Evolutionary conservation across 2,888 invertebrate genomes (phyloP).

Genomic region (Phoenoteleia sp.): DNA sequence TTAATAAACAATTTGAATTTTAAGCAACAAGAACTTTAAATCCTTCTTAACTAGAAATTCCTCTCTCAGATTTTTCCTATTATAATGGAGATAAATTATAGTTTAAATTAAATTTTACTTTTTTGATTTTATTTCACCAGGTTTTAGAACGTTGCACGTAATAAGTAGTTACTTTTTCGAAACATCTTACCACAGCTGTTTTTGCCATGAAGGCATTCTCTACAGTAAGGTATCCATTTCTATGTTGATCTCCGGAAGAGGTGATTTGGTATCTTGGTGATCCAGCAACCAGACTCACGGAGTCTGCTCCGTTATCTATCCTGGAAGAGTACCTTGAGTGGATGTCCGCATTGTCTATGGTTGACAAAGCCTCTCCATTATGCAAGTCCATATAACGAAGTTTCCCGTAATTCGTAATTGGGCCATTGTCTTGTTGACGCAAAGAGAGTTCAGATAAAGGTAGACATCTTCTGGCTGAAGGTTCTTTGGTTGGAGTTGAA

Average conservation of each 20-base stretch:
- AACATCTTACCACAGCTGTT: constrained; percentile 84
- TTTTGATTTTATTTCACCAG: too few relatives aligned
- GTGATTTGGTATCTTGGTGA: constrained; percentile 83
- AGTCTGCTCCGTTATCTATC: constrained; percentile 80
- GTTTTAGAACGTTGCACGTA: too few relatives aligned
- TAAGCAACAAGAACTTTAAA: too few relatives aligned
- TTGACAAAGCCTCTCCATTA: constrained; percentile 76
- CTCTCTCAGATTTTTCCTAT: too few relatives aligned
- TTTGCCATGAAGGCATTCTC: constrained; percentile 85
- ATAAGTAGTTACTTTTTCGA: neutral
- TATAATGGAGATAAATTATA: too few relatives aligned
- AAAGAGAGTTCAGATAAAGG: constrained; percentile 81
- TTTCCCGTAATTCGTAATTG: constrained; percentile 82
- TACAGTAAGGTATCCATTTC: constrained; percentile 81
- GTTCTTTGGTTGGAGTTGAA: constrained; percentile 85
- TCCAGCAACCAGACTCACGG: constrained; percentile 82
- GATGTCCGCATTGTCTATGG: constrained; percentile 62
- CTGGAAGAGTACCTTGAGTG: constrained; percentile 81
- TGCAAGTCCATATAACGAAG: constrained; percentile 81
- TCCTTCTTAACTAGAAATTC: too few relatives aligned
- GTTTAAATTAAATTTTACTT: too few relatives aligned
- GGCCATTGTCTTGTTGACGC: constrained; percentile 79
- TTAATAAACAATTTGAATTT: too few relatives aligned
- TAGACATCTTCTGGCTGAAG: constrained; percentile 84
- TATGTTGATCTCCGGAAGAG: constrained; percentile 77